Evolutionary conservation across 2,113 vertebrate genomes (phyloP), one percentile per base, ranked within the genome.

Genomic region (Globicephala melas): DNA sequence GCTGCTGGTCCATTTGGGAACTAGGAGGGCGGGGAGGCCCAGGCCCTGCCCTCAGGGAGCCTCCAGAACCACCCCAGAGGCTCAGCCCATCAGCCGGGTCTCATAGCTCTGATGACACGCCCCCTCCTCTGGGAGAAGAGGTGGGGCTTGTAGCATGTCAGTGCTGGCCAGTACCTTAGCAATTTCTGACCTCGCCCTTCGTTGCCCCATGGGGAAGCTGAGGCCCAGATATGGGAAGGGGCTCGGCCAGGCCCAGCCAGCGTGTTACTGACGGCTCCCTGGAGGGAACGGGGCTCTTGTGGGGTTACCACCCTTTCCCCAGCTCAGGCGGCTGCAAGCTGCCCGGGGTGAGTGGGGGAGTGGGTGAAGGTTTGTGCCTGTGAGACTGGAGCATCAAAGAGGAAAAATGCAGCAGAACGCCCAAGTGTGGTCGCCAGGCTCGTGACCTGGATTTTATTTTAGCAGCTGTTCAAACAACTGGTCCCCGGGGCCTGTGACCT

Each of bases 401-500:
- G 74, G 65, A 31, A 53, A 62, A 63, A 55, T 2, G n/a, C 65
- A 71, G 28, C 7, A 0, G 50, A 79, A 11, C 7, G 2, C 14
- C 44, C 25, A 4, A 6, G 0, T 0, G 3, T 0, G 0, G 63
- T 44, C 14, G 7, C 88, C 79, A 3, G 55, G 65, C 89, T 47
- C 17, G 11, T 4, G 87, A 83, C 77, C 91, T 95, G 94, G 97
- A 74, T 90, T 92, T 93, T 38, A 81, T 90, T 92, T 94, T 38
- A 81, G 80, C 97, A 98, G 97, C 97, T 98, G 97, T 96, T 86
- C 44, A 92, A 97, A 95, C 97, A 97, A 36, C 95, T 97, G 98
- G 83, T 95, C 38, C 33, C 31, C 31, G 20, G 28, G 74, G 70
- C 87, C 81, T 82, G 28, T 92, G 86, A 68, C 58, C 79, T 68